Base-by-base conservation (phyloP, 2,113 vertebrate genomes). In the Mugil cephalus region DNA sequence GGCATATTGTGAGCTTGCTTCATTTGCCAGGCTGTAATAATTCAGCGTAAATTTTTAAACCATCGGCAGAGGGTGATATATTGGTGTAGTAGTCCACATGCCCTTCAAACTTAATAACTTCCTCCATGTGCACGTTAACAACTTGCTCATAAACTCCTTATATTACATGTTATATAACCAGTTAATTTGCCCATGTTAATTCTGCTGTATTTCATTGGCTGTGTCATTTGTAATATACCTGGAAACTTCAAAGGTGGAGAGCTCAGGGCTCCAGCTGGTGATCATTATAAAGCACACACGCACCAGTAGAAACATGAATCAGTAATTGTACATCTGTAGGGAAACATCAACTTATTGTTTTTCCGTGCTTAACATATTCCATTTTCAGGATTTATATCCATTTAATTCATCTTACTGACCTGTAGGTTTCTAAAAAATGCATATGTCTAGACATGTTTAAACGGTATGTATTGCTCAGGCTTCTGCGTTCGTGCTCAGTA, bases 21-120 rank as follows among this genome's bases (percentile, higher is more conserved):
- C 82, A 80, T 85, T 83, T 87, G 75, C 69, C 34, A 54, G 63
- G 60, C 67, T 71, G 72, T 54, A 85, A 87, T 85, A 82, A 74
- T 82, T 85, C 69, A 80, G 38, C 14, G 77, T 36, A 77, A 52
- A 60, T 76, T 85, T 74, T 70, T 63, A 68, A 79, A 79, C 74
- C 46, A 64, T 68, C 71, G 74, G 45, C 36, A 53, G 82, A 61
- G 71, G 66, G 34, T 82, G 80, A 89, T 82, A 54, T 77, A 84
- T 84, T 38, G 72, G 61, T 56, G 48, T 7, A 60, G 56, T 36
- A 38, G 9, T 75, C 77, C 68, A 68, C 82, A 56, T 65, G 70
- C 69, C 79, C 79, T 86, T 84, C 85, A 79, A 51, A 64, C 74
- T 56, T 68, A 65, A 89, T 84, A 78, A 74, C 70, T 77, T 78